These are phyloP conservation scores for Lasioglossum lativentre DNA, from an alignment of 2,888 invertebrate genomes.

Conservation along the genomic window DNA sequence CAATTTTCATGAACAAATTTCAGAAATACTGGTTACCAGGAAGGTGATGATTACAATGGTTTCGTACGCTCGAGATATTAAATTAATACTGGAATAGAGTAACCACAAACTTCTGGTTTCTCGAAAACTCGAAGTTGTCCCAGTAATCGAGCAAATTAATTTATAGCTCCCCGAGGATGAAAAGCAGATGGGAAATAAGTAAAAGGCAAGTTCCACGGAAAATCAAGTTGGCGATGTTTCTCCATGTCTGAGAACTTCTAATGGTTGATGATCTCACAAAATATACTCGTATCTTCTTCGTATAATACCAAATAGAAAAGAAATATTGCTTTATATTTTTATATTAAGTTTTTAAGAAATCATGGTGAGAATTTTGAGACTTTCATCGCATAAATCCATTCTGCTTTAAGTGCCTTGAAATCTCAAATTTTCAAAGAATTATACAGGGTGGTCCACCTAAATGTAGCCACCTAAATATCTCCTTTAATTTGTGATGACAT, in stretches of 20 bases:
- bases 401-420: background rate
- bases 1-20: no score
- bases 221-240: constrained; percentile 49
- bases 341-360: background rate
- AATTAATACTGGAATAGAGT: constrained; percentile 42
- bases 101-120: constrained; percentile 24
- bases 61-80: constrained; percentile 28
- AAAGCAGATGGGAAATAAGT: constrained; percentile 46
- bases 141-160: constrained; percentile 62
- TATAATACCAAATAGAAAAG: background rate
- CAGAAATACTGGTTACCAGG: background rate
- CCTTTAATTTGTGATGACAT: no score
- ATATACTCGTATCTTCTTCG: background rate
- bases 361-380: background rate
- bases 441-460: background rate
- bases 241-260: constrained; percentile 38
- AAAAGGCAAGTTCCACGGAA: constrained; percentile 58
- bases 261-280: background rate
- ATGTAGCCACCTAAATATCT: no score
- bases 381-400: background rate
- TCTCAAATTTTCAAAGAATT: background rate
- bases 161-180: constrained; percentile 63
- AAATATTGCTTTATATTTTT: background rate
- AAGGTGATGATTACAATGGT: background rate
- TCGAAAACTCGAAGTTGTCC: constrained; percentile 47